Conservation (phyloP, 2,888 invertebrate genomes). For the Palloptera scutellata region DNA sequence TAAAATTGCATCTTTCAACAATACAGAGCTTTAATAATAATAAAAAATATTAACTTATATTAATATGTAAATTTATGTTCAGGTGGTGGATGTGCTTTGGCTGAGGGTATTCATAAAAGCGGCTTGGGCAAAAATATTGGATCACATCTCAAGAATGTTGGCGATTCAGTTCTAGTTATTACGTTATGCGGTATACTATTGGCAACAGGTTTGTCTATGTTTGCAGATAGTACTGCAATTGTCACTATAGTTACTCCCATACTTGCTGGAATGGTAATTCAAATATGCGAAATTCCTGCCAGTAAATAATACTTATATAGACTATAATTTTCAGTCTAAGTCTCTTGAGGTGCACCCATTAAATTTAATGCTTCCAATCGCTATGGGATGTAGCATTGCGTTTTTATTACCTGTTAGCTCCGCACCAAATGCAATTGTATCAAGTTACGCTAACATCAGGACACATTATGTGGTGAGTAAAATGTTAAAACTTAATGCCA, state of each 20-base stretch:
- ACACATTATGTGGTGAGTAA: conserved; percentile 74
- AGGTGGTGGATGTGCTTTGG: conserved; percentile 88
- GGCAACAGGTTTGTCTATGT: conserved; percentile 79
- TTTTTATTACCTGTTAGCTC: conserved; percentile 94
- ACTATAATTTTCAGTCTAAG: conserved; percentile 67
- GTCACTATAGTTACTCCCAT: conserved; percentile 84
- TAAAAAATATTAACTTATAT: conserved; percentile 1
- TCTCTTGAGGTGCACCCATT: conserved; percentile 79
- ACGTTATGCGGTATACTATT: conserved; percentile 46
- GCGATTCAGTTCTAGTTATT: conserved; percentile 75
- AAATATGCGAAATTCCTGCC: not conserved
- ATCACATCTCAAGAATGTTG: too few species aligned
- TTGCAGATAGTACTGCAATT: conserved; percentile 86
- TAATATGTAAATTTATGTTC: conserved; percentile 21
- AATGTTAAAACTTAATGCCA: too few species aligned
- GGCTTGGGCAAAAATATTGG: conserved; percentile 72
- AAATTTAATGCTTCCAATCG: conserved; percentile 84
- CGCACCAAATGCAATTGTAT: conserved; percentile 92
- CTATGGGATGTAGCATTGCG: conserved; percentile 86
- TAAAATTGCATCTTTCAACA: too few species aligned
- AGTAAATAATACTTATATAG: too few species aligned
- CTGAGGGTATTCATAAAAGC: conserved; percentile 80
- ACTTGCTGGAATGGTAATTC: conserved; percentile 71
- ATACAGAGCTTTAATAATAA: too few species aligned
- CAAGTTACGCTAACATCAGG: conserved; percentile 78